Percentiles rank a stretch among this genome's conserved stretches.
These are phyloP conservation scores for Chamaetylas fuelleborni DNA, from an alignment of 2,113 vertebrate species.

Conservation along the genomic window DNA sequence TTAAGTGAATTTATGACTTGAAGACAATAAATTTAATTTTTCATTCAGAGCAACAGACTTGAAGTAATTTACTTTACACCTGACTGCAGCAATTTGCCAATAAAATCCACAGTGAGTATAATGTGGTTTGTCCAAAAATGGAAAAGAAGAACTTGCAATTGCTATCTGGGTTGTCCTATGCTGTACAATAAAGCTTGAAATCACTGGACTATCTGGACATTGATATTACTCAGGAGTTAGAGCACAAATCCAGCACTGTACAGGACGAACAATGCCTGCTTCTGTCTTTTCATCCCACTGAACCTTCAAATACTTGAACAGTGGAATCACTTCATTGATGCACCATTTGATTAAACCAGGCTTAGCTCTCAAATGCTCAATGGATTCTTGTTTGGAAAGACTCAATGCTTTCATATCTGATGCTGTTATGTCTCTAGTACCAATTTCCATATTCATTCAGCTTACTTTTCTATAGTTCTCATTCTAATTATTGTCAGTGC, in stretches of 20 bases:
- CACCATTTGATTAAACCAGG: constrained; percentile 38
- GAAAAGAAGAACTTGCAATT: background rate
- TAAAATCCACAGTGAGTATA: background rate
- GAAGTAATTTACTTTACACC: background rate
- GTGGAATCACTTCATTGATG: constrained; percentile 25
- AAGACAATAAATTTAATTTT: background rate
- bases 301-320: constrained; percentile 26
- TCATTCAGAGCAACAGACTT: background rate
- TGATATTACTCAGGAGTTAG: background rate
- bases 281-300: constrained; percentile 10
- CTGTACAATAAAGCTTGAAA: background rate
- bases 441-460: constrained; percentile 17
- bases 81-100: background rate
- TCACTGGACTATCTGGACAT: background rate
- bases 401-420: background rate
- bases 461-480: background rate
- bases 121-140: background rate
- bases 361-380: constrained; percentile 18
- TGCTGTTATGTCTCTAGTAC: background rate
- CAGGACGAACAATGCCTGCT: background rate
- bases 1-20: background rate
- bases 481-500: background rate
- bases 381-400: constrained; percentile 36
- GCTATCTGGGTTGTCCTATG: background rate
- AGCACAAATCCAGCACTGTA: background rate